A percentile compares a stretch with the other conserved stretches of the same genome.
phyloP scores from a whole-genome alignment of 2,888 invertebrate genomes.

The Trachelus stipa region DNA sequence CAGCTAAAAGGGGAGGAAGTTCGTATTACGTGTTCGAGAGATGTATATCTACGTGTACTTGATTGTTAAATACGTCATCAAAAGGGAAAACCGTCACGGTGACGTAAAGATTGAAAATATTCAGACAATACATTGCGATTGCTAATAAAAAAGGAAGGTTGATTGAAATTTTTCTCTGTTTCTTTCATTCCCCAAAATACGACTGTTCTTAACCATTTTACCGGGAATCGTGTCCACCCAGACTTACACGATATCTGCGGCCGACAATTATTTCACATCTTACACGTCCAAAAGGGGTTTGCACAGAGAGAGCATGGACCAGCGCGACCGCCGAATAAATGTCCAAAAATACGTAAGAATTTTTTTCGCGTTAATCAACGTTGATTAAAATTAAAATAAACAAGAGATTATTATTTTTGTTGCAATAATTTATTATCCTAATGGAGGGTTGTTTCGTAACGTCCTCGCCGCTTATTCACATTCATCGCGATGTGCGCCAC shows the following conservation, averaged over 20 bases:
- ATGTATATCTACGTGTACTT: background rate
- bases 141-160: background rate
- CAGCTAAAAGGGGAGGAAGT: background rate
- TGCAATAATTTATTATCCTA: conserved; percentile 38
- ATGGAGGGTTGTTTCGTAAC: conserved; percentile 27
- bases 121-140: background rate
- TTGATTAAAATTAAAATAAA: conserved; percentile 27
- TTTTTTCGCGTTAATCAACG: conserved; percentile 2
- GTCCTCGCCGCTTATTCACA: too few relatives aligned
- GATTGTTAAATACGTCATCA: background rate
- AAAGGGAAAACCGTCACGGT: background rate
- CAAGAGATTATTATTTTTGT: conserved; percentile 27
- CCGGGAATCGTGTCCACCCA: too few relatives aligned
- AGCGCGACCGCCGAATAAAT: too few relatives aligned
- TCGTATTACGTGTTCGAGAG: background rate
- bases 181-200: background rate
- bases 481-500: too few relatives aligned
- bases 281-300: too few relatives aligned
- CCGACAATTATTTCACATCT: too few relatives aligned
- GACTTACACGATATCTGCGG: too few relatives aligned
- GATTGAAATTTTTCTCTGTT: background rate
- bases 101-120: background rate
- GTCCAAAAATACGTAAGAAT: background rate
- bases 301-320: too few relatives aligned
- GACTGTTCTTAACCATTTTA: background rate